These are phyloP conservation scores for Frankliniella intonsa DNA, from an alignment of 2,888 invertebrate genomes.

Conservation along the genomic window DNA sequence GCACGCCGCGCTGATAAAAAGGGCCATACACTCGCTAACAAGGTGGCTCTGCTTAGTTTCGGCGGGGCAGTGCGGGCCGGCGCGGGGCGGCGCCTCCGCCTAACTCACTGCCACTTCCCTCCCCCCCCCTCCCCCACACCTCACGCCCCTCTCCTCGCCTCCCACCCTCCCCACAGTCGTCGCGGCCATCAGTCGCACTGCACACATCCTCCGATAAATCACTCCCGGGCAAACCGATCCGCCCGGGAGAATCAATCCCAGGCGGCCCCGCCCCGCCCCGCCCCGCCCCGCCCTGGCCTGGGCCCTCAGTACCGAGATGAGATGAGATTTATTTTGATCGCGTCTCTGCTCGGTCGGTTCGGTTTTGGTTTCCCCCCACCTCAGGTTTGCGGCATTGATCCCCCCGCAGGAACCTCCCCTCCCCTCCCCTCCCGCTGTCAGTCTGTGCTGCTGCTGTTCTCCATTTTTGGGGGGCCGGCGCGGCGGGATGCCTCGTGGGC, in stretches of 20 bases:
- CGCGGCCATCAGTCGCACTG: background rate
- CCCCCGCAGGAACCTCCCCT: background rate
- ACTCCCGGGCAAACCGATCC: background rate
- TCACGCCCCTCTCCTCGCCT: background rate
- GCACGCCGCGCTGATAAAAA: too few relatives aligned
- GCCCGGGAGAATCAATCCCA: constrained; percentile 5
- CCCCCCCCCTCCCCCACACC: background rate
- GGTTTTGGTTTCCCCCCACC: background rate
- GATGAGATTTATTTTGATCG: constrained; percentile 27
- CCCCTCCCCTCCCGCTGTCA: too few relatives aligned
- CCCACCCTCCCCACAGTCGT: background rate
- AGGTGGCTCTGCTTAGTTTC: too few relatives aligned
- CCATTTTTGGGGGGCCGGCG: too few relatives aligned
- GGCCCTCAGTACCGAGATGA: constrained; percentile 11
- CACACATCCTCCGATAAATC: constrained; percentile 10
- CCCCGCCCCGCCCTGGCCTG: background rate
- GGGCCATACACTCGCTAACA: too few relatives aligned
- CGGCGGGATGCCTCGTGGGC: too few relatives aligned
- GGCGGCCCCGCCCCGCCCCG: background rate
- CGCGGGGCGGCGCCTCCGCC: background rate
- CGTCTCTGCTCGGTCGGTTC: background rate
- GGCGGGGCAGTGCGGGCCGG: background rate
- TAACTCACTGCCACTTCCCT: background rate
- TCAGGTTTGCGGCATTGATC: background rate
- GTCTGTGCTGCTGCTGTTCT: too few relatives aligned